phyloP scores from a whole-genome alignment of 1,140 invertebrate species.

The Trichomalopsis sarcophagae region DNA sequence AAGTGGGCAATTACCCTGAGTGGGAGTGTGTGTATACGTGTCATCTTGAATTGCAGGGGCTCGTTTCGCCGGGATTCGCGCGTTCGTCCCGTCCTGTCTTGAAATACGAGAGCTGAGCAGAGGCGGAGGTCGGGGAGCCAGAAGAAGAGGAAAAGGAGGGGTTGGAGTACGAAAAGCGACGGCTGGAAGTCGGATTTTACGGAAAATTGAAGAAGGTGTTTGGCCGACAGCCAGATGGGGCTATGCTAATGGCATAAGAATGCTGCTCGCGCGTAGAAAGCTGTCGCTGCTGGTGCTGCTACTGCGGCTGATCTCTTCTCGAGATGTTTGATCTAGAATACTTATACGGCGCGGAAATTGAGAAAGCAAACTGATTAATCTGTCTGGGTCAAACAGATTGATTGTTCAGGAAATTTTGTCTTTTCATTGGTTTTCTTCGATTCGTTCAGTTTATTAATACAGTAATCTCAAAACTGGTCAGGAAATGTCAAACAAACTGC shows the following conservation, averaged over 20 bases:
- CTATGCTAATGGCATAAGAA: conserved; percentile 44
- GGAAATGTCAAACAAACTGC: no score
- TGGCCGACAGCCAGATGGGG: conserved; percentile 47
- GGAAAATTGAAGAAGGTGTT: conserved; percentile 55
- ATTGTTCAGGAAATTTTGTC: neutral
- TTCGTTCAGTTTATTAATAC: no score
- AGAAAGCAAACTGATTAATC: neutral
- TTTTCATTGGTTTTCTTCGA: no score
- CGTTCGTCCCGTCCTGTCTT: neutral
- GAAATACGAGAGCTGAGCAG: neutral
- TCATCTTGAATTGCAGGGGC: conserved; percentile 10
- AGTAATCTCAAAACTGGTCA: no score
- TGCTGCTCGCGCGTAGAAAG: neutral
- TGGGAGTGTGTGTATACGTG: conserved; percentile 1
- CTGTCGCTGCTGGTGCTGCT: neutral
- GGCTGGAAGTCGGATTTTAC: conserved; percentile 53
- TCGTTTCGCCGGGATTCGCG: conserved; percentile 18
- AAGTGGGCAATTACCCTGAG: conserved; percentile 18
- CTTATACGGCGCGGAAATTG: neutral
- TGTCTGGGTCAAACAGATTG: neutral
- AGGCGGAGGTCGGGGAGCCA: neutral
- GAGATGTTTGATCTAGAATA: conserved; percentile 24
- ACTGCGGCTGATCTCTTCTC: conserved; percentile 10
- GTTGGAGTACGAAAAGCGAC: conserved; percentile 13
- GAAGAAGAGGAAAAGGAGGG: neutral